Conservation (phyloP, 2,113 vertebrate species). For the Rafetus swinhoei region DNA sequence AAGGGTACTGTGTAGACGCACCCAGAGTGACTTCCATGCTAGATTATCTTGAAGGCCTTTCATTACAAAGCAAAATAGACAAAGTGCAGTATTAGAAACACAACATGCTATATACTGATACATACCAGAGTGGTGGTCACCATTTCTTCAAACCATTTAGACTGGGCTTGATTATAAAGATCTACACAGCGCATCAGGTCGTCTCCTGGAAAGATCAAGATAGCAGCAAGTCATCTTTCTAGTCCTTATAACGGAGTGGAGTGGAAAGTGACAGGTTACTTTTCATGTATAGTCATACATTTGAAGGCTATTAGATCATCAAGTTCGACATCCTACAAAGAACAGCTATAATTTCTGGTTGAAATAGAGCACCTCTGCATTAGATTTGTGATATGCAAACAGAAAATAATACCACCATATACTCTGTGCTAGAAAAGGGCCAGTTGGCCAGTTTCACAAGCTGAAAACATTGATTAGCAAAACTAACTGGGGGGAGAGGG, state of each 20-base stretch:
- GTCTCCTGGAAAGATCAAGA: constrained; percentile 83
- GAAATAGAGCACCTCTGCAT: neutral
- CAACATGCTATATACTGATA: neutral
- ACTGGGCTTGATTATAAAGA: constrained; percentile 97
- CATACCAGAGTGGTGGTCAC: constrained; percentile 96
- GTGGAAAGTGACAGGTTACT: neutral
- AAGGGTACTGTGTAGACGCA: too few relatives aligned
- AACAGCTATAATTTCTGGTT: neutral
- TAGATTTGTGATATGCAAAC: rapidly evolving
- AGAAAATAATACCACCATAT: neutral
- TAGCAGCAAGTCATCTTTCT: rapidly evolving
- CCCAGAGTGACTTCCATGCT: neutral
- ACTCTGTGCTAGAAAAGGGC: neutral
- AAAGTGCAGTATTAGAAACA: neutral
- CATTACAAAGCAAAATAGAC: neutral
- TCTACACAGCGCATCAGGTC: constrained; percentile 98
- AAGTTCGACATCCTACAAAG: neutral
- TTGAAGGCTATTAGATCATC: neutral
- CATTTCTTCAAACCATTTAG: constrained; percentile 99
- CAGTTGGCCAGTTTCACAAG: neutral
- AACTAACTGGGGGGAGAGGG: neutral
- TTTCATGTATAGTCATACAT: neutral
- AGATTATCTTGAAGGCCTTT: neutral
- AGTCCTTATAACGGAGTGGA: rapidly evolving
- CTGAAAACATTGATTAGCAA: neutral